phyloP scores from a whole-genome alignment of 2,113 vertebrate genomes.

The Lontra canadensis region DNA sequence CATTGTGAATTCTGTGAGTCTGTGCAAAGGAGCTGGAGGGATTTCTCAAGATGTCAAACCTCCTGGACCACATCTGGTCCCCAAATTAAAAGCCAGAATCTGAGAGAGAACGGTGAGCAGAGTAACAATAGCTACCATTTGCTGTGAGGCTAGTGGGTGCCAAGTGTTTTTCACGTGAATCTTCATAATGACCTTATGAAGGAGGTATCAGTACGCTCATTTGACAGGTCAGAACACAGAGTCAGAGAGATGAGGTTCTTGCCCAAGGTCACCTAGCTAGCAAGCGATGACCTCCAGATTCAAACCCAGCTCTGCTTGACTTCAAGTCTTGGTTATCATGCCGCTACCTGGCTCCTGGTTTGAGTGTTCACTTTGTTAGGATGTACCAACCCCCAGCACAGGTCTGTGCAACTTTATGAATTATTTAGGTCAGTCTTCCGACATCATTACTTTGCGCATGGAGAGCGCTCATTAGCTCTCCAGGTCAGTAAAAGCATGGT shows the following conservation, averaged over 20 bases:
- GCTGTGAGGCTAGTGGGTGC: background rate
- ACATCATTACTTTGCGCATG: background rate
- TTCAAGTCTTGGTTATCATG: background rate
- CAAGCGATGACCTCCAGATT: background rate
- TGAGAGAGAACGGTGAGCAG: background rate
- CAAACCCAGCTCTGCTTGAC: background rate
- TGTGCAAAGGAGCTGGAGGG: background rate
- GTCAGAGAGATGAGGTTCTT: background rate
- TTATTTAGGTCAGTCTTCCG: background rate
- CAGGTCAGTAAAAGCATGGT: background rate
- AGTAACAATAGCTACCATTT: background rate
- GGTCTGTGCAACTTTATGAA: background rate
- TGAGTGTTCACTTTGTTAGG: background rate
- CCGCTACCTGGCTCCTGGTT: background rate
- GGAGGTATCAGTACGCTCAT: background rate
- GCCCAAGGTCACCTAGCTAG: background rate
- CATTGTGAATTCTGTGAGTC: background rate
- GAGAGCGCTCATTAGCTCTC: background rate
- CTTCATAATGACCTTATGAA: background rate
- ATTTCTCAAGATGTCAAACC: conserved; percentile 19
- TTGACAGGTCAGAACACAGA: background rate
- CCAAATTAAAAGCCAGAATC: background rate
- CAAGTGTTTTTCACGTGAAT: background rate
- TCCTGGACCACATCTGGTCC: background rate
- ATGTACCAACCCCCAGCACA: background rate